Conservation (phyloP, 2,888 invertebrate genomes). For the Mesochorus sp. region DNA sequence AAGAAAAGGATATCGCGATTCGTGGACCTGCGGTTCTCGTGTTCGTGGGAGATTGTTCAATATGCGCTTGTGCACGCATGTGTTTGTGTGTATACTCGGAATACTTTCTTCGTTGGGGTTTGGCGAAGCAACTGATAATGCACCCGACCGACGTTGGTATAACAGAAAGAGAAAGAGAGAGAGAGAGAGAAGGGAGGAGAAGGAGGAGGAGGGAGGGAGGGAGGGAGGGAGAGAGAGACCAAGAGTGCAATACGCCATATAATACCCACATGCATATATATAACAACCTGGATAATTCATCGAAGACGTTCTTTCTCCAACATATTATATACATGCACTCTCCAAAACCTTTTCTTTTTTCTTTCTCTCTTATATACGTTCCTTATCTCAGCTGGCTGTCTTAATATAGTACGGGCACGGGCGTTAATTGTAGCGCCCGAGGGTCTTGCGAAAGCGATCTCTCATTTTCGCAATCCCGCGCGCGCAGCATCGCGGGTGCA, state of each 20-base stretch:
- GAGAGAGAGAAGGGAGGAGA: neutral
- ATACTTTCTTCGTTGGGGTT: conserved; percentile 27
- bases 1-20: neutral
- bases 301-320: conserved; percentile 25
- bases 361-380: conserved; percentile 44
- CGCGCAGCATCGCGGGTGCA: conserved; percentile 39
- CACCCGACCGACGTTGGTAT: conserved; percentile 1
- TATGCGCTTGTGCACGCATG: neutral
- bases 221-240: neutral
- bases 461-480: conserved; percentile 69
- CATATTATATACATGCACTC: neutral
- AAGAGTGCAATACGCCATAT: neutral
- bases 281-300: conserved; percentile 44
- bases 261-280: neutral
- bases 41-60: neutral
- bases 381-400: conserved; percentile 64
- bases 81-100: neutral
- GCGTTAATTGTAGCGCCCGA: conserved; percentile 68
- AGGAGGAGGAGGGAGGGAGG: neutral
- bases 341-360: neutral
- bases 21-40: neutral
- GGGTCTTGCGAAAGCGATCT: conserved; percentile 69
- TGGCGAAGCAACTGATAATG: conserved; percentile 18
- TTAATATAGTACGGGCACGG: conserved; percentile 67
- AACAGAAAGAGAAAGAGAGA: too few relatives aligned